Base-by-base conservation (phyloP, 2,888 invertebrate genomes). In the Athalia circularis region DNA sequence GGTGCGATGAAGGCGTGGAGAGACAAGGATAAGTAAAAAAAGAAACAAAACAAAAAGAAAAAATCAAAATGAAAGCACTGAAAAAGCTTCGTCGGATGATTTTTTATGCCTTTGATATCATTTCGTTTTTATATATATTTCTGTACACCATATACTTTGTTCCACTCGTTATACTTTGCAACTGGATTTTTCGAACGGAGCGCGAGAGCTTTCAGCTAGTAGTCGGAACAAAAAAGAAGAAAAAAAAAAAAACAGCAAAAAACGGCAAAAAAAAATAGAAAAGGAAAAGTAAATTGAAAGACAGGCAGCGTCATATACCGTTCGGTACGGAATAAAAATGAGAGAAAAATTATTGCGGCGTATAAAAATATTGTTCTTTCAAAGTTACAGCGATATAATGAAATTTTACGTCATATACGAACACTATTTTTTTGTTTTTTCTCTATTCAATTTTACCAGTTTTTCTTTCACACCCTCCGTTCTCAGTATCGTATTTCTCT, bases 351-450 rank as follows among this genome's bases (percentile, higher is more conserved):
- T 50, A 68, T 68, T 68, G 68, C 68, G 54, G 50, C 68, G 54
- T 29, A 59, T 70, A 70, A 57, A 72, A 13, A 72, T 29, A 72
- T 72, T 59, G 59, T 47, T 47, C 45, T 72, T 72, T 72, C 72
- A 72, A 72, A 72, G 57, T 72, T 72, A 72, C 59, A 59, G 72
- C 57, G 72, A 72, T 45, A 59, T 72, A 57, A 47, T 72, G 59
- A 72, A 72, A 72, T 45, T 72, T 72, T 72, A 72, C 72, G 57
- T 59, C 72, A 59, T 47, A 43, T 45, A 11, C 45, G 47, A 43
- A 45, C 45, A 6, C 72, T 29, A 29, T 29, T 29, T 29, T 29
- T 29, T 29, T 2, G 1, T 72, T n/a, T 57, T 72, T 11, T 68
- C 54, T 59, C 72, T 72, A 72, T 72, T 45, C 57, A 72, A 72